Evolutionary conservation across 1,140 invertebrate genomes (phyloP).

Genomic region (Lepidurus arcticus): DNA sequence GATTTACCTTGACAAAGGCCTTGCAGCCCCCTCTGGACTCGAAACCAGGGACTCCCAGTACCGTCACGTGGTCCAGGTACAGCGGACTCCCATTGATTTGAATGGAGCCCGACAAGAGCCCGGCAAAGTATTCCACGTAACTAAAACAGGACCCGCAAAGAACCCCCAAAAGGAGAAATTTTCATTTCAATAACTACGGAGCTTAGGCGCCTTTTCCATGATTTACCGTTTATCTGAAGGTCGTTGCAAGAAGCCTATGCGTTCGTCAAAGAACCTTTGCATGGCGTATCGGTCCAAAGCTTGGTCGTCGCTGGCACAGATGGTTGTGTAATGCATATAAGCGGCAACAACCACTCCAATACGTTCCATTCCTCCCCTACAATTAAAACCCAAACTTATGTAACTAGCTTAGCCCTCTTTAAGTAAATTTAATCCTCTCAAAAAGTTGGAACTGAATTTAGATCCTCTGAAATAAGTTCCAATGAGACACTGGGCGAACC

Average conservation of each 20-base stretch:
- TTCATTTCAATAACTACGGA: background rate
- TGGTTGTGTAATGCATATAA: conserved; percentile 90
- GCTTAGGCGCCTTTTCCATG: background rate
- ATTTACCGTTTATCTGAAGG: conserved; percentile 81
- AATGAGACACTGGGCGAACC: background rate
- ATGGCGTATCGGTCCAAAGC: conserved; percentile 86
- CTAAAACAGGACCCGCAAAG: conserved; percentile 48
- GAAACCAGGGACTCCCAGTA: conserved; percentile 74
- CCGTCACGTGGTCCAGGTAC: conserved; percentile 77
- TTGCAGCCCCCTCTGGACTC: conserved; percentile 63
- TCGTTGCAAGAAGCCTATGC: conserved; percentile 67
- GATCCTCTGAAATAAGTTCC: background rate
- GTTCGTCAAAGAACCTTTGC: conserved; percentile 82
- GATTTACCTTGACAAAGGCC: conserved; percentile 65
- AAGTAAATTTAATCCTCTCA: background rate
- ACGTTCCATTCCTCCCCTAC: conserved; percentile 65
- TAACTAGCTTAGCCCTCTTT: background rate
- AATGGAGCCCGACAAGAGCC: conserved; percentile 77
- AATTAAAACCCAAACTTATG: background rate
- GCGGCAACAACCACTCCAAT: conserved; percentile 80
- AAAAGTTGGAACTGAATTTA: background rate
- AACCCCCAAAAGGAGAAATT: background rate
- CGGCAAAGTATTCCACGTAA: conserved; percentile 82
- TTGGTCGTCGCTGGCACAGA: conserved; percentile 79
- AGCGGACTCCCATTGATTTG: conserved; percentile 78